These are phyloP conservation scores for Octopus bimaculoides DNA, from an alignment of 1,140 invertebrate species.

Conservation along the genomic window DNA sequence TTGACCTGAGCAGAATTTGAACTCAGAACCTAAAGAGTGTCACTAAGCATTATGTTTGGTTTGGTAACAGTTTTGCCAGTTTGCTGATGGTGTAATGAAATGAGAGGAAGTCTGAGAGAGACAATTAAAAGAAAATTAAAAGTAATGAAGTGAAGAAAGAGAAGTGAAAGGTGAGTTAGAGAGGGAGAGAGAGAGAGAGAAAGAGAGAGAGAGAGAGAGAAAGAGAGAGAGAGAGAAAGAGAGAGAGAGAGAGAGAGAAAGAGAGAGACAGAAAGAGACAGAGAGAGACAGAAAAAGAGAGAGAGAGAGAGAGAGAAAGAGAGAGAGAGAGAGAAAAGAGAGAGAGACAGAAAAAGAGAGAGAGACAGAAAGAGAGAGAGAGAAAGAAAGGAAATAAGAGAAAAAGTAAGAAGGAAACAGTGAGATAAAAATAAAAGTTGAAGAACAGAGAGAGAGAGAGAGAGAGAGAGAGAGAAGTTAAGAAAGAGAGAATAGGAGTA, in stretches of 20 bases:
- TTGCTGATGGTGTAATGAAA: too few relatives aligned
- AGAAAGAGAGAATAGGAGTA: not conserved
- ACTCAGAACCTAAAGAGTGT: too few relatives aligned
- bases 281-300: constrained; percentile 15
- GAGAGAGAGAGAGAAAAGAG: constrained; percentile 17
- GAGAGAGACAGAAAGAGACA: constrained; percentile 18
- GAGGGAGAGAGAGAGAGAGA: not conserved
- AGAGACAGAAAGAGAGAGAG: not conserved
- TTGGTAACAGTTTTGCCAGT: too few relatives aligned
- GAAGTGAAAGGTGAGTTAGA: not conserved
- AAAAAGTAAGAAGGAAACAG: constrained; percentile 5
- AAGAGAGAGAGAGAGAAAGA: not conserved
- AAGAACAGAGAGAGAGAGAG: not conserved
- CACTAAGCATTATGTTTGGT: too few relatives aligned
- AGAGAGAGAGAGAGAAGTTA: not conserved
- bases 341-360: constrained; percentile 10
- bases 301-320: constrained; percentile 16
- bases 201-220: not conserved
- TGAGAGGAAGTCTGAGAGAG: not conserved
- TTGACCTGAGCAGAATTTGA: too few relatives aligned
- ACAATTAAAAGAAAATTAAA: not conserved
- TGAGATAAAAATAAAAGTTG: not conserved
- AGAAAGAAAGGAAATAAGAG: constrained; percentile 12
- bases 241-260: not conserved
- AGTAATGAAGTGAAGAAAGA: not conserved